Percentiles rank a stretch among this genome's conserved stretches.
Evolutionary conservation across 2,113 vertebrate genomes (phyloP).

Genomic region (Platichthys stellatus): DNA sequence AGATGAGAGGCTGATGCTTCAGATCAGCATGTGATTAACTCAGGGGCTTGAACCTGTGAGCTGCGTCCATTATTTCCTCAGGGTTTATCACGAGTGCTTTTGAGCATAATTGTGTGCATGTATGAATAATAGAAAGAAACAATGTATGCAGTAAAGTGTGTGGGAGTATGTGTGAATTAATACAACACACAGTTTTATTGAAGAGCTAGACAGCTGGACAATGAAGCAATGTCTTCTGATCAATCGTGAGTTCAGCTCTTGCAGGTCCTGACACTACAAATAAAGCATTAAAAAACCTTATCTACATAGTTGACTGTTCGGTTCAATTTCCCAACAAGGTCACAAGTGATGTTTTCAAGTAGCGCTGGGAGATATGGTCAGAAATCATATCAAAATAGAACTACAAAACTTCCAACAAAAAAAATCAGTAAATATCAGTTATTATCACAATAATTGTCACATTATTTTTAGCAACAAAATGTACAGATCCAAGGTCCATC

Average conservation of each 20-base stretch:
- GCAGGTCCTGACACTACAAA: neutral
- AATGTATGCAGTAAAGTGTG: neutral
- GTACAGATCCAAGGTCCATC: too few relatives aligned
- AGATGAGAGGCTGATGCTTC: constrained; percentile 50
- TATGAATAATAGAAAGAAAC: neutral
- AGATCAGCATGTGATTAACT: constrained; percentile 57
- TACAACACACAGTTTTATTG: neutral
- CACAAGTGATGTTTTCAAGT: neutral
- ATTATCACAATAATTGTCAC: too few relatives aligned
- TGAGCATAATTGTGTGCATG: neutral
- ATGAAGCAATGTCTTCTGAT: too few relatives aligned
- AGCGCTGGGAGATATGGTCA: too few relatives aligned
- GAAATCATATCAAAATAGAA: too few relatives aligned
- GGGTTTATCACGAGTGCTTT: constrained; percentile 22
- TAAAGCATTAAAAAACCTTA: too few relatives aligned
- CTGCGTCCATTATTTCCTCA: constrained; percentile 42
- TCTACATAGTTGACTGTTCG: neutral
- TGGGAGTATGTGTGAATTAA: neutral
- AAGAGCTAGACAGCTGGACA: neutral
- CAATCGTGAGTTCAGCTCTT: too few relatives aligned
- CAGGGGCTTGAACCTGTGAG: constrained; percentile 36
- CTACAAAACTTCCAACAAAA: too few relatives aligned
- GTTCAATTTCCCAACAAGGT: neutral
- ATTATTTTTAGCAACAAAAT: too few relatives aligned
- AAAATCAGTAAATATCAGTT: too few relatives aligned